A percentile compares a stretch with the other conserved stretches of the same genome.
Evolutionary conservation across 2,113 vertebrate genomes (phyloP).

Genomic region (Protobothrops flavoviridis): DNA sequence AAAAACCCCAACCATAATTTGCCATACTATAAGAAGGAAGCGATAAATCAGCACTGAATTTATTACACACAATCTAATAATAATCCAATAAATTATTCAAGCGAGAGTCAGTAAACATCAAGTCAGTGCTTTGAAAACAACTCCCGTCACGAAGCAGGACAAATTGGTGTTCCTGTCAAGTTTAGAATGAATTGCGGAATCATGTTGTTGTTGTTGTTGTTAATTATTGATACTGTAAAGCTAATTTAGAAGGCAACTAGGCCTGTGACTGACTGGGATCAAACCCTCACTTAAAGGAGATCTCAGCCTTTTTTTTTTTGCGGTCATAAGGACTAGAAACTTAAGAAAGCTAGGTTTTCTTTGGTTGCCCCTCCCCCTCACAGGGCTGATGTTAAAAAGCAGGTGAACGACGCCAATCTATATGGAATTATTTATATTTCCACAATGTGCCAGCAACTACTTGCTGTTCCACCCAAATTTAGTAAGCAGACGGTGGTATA

Average conservation of each 20-base stretch:
- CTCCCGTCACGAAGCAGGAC: constrained; percentile 20
- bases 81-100: constrained; percentile 42
- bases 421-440: neutral
- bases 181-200: constrained; percentile 9
- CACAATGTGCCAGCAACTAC: neutral
- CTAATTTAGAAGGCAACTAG: neutral
- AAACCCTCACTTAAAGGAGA: neutral
- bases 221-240: neutral
- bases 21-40: constrained; percentile 27
- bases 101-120: constrained; percentile 32
- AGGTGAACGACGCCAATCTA: neutral
- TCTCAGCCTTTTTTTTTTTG: neutral
- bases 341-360: neutral
- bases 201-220: neutral
- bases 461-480: neutral
- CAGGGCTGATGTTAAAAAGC: neutral
- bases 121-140: constrained; percentile 19
- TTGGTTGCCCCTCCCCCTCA: neutral
- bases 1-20: neutral
- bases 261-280: neutral
- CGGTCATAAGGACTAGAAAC: neutral
- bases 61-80: constrained; percentile 30
- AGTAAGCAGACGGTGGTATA: neutral
- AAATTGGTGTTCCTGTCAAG: neutral
- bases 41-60: constrained; percentile 39